Evolutionary conservation across 2,113 vertebrate genomes (phyloP), one percentile per base, ranked within the genome.

Genomic region (Petroica traversi): DNA sequence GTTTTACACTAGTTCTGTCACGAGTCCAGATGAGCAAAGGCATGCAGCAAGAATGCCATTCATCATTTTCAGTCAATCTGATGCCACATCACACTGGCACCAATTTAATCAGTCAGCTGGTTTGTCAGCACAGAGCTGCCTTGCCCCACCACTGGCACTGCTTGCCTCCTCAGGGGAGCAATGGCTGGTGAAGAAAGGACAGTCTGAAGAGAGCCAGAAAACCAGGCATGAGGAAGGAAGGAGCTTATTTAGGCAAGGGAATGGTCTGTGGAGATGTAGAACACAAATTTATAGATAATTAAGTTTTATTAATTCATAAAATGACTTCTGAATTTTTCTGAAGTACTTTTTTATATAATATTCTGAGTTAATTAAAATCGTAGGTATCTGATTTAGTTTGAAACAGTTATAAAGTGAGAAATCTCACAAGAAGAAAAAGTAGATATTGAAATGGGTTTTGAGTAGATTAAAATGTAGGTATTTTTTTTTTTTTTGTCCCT

Each of bases 31-130:
- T 10, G 16, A 63, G 34, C 0, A 0, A 86, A 41, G 6, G 6
- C 14, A 9, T 3, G 1, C 24, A 58, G 18, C n/a, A 33, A 34
- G 38, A 62, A 33, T 0, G 0, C 24, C 36, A 36, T 10, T 33
- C 55, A 19, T 0, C 1, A 16, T 41, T 55, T 73, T 45, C 22
- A 22, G 25, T 38, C 33, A 63, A 11, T 5, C 6, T 40, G 45
- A 18, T 72, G 46, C 26, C 2, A 0, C 16, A 17, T 25, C 0
- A 0, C 15, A 29, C 34, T 64, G 49, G 24, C 7, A 45, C 55
- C 12, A 10, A 2, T 25, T 13, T 34, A 62, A 28, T 16, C 34
- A 43, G 6, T 2, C 11, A n/a, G 6, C 15, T 34, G 20, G 33
- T 43, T 14, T 51, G 14, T 9, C 41, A 61, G 8, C 9, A 46